Evolutionary conservation across 2,888 invertebrate species (phyloP), one percentile per base, ranked within the genome.

Genomic region (Danaus chrysippus): DNA sequence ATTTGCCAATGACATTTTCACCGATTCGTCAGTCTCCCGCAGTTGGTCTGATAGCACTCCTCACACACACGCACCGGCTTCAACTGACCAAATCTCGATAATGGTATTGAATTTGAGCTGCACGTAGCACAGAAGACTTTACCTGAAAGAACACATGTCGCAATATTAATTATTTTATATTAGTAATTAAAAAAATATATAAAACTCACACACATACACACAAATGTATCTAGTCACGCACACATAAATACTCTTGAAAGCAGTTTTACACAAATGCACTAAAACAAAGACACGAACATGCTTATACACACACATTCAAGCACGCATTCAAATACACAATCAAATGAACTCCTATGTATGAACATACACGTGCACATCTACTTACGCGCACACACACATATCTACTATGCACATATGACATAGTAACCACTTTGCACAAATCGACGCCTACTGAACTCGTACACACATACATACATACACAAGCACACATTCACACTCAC

Each of bases 41-140:
- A 79, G 63, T 69, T 78, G 10, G 72, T 68, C 9, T 76, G 77
- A 82, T 95, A 96, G 87, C 97, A 97, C 74, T 95, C 94, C 79
- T 97, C 96, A 87, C 98, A 99, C 44, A 99, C 98, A 46, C 98
- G 94, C 5, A 98, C 98, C 8, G 98, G 98, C 81, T 97, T 98
- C 71, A 94, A 91, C 76, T 98, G 96, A 1, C 98, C 98, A 86
- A 94, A 98, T 78, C 97, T 96, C 11, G 98, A 98, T 73, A 99
- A 89, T 23, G 98, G 97, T 62, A 98, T 96, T 68, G 96, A 96
- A 83, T 98, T 97, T 56, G 96, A 95, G 71, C 98, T 98, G 89
- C 98, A 99, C 54, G 96, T 94, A 1, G 96, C 96, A 87, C 98
- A 99, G 86, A 98, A 98, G 52, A 98, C 97, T 92, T 97, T 94